Base-by-base conservation (phyloP, 2,888 invertebrate species). In the Temnothorax unifasciatus region DNA sequence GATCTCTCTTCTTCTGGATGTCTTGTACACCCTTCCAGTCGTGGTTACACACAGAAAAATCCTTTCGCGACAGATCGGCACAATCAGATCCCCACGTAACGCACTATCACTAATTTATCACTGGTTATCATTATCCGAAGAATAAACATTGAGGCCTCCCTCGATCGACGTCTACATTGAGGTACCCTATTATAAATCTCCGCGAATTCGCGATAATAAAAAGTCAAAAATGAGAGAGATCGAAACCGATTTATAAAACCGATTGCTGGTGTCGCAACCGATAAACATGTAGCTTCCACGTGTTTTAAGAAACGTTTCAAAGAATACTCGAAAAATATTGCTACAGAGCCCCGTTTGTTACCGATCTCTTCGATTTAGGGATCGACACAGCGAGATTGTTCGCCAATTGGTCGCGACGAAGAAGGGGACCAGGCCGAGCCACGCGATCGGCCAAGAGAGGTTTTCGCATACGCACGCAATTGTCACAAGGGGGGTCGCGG, bases 1-100 rank as follows among this genome's bases (percentile, higher is more conserved):
- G 57, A 34, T 74, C 38, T 57, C 50, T 21, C 44, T 68, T 54
- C 59, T 82, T 47, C 34, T 15, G 15, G 4, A 29, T 29, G 1
- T 21, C 81, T 61, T 83, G 88, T 88, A 86, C 89, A 86, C 89
- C 88, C 90, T 89, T 89, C 90, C 89, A 74, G 84, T 84, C 86
- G 87, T 86, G 57, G 85, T 86, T 86, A 88, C 74, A 73, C 84
- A 76, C 84, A 63, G 71, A 4, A 38, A 11, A 52, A 34, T 79
- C 77, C 54, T 73, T 71, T 59, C 79, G 79, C 79, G 69, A 84
- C 82, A 85, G 71, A 84, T 82, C 52, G 59, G 18, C 57, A 57
- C 47, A 52, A 25, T 38, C 47, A 57, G 29, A 68, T 18, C 25
- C 13, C 21, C 21, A 25, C 8, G 47, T 71, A 59, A 73, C 44